phyloP scores from a whole-genome alignment of 2,113 vertebrate genomes.

The Phalacrocorax aristotelis region DNA sequence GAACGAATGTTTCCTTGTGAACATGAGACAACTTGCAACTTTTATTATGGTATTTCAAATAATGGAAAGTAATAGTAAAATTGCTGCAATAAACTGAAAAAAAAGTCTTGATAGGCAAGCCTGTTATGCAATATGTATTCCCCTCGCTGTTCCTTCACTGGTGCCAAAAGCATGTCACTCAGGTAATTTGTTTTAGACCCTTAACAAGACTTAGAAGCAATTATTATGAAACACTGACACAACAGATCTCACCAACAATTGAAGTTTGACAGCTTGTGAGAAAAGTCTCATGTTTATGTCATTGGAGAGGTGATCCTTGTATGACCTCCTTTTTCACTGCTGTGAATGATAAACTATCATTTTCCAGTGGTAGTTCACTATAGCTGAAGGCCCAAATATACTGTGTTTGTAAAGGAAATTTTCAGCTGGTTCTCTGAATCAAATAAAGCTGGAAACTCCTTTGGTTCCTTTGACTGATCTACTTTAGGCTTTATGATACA shows the following conservation, averaged over 20 bases:
- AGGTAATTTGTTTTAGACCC: constrained; percentile 65
- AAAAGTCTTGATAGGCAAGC: constrained; percentile 26
- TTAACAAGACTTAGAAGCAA: constrained; percentile 68
- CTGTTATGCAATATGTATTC: constrained; percentile 39
- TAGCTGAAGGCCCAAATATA: constrained; percentile 30
- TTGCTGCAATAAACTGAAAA: not conserved
- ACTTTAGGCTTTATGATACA: not conserved
- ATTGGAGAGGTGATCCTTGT: constrained; percentile 61
- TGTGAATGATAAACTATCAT: constrained; percentile 44
- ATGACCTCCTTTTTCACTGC: constrained; percentile 58
- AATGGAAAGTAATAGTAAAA: constrained; percentile 34
- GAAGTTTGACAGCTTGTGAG: constrained; percentile 66
- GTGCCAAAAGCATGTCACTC: constrained; percentile 62
- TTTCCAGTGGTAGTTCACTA: constrained; percentile 12
- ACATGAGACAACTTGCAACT: constrained; percentile 15
- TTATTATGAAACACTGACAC: constrained; percentile 69
- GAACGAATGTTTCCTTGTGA: constrained; percentile 10
- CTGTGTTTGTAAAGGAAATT: constrained; percentile 11
- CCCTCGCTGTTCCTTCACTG: not conserved
- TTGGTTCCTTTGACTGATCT: constrained; percentile 12
- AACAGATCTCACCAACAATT: constrained; percentile 67
- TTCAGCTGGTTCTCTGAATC: constrained; percentile 38
- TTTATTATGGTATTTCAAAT: constrained; percentile 19
- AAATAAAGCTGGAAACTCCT: constrained; percentile 27
- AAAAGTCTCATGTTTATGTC: constrained; percentile 66